phyloP scores from a whole-genome alignment of 2,113 vertebrate genomes.

The Hydrochoerus hydrochaeris region DNA sequence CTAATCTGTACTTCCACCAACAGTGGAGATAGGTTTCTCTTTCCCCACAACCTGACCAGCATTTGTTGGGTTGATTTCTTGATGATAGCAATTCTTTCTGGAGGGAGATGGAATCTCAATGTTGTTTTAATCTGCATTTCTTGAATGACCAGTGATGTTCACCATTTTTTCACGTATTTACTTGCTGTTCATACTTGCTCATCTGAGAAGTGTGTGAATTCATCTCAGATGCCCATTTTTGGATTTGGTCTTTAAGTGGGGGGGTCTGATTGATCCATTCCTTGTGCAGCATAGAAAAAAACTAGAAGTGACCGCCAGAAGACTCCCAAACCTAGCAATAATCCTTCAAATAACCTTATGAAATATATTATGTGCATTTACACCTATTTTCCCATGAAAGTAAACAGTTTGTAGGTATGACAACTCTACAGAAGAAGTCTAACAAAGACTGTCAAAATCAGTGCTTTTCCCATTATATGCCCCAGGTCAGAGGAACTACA shows the following conservation, averaged over 20 bases:
- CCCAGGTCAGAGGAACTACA: background rate
- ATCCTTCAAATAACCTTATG: conserved; percentile 19
- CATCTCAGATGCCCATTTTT: background rate
- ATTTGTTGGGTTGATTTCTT: background rate
- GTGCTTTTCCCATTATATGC: background rate
- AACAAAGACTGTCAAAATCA: background rate
- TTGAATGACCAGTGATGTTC: background rate
- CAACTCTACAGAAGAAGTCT: background rate
- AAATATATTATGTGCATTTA: background rate
- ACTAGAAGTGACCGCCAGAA: background rate
- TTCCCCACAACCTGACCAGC: background rate
- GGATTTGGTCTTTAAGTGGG: background rate
- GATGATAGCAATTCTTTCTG: background rate
- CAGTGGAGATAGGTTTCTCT: background rate
- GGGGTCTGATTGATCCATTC: background rate
- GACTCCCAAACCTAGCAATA: background rate
- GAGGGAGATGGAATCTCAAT: background rate
- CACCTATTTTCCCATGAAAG: background rate
- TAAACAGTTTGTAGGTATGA: background rate
- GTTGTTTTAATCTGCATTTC: background rate
- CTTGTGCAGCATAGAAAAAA: background rate
- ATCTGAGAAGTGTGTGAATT: background rate
- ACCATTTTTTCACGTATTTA: background rate
- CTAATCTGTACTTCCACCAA: background rate
- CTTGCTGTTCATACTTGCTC: background rate